Evolutionary conservation across 2,888 invertebrate species (phyloP).

Genomic region (Eumacrocentrus americanus): DNA sequence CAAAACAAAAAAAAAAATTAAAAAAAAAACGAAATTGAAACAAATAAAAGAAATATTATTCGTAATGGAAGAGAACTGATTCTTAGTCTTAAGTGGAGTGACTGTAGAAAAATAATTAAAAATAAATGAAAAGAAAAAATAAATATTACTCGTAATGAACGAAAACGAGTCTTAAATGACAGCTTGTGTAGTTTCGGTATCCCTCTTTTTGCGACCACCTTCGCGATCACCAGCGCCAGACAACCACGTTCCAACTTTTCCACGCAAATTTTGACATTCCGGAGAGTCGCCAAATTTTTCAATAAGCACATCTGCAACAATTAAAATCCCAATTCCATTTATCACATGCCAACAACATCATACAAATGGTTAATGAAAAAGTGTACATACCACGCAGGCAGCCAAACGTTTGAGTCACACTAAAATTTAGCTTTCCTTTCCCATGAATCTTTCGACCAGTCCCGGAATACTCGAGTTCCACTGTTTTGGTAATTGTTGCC

Average conservation of each 20-base stretch:
- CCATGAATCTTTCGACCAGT: conserved; percentile 8
- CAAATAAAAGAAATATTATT: no score
- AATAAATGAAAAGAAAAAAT: no score
- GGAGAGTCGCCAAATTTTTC: background rate
- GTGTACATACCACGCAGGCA: conserved; percentile 27
- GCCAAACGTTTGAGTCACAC: conserved; percentile 12
- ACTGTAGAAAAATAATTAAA: no score
- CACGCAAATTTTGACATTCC: conserved; percentile 8
- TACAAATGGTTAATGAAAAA: no score
- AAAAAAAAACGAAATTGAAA: no score
- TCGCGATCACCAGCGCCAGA: conserved; percentile 22
- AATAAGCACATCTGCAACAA: background rate
- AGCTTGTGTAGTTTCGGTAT: no score
- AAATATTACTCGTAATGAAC: no score
- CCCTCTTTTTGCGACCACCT: conserved; percentile 22
- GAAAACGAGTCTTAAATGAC: no score
- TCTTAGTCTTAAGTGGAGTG: no score
- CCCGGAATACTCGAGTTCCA: conserved; percentile 18
- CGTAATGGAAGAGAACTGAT: no score
- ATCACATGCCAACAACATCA: conserved; percentile 10
- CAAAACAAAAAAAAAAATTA: no score
- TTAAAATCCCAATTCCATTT: no score
- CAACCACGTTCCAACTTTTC: conserved; percentile 21
- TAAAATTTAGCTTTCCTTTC: conserved; percentile 20
- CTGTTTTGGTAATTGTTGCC: conserved; percentile 19